Percentiles rank a stretch among this genome's conserved stretches.
These are phyloP conservation scores for Coleophora deauratella DNA, from an alignment of 2,888 invertebrate species.

Conservation along the genomic window DNA sequence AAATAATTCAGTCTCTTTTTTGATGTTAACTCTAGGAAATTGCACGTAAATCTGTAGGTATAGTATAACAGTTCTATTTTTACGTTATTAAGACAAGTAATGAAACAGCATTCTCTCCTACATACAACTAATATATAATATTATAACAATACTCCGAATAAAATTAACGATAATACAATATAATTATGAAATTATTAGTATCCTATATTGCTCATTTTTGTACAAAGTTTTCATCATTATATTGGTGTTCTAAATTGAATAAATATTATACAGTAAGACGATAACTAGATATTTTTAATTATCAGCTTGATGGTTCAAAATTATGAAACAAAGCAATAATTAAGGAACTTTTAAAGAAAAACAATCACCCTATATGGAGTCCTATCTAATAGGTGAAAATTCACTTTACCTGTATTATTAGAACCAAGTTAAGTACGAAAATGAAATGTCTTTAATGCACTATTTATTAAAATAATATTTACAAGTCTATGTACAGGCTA, in stretches of 20 bases:
- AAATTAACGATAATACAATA: constrained; percentile 55
- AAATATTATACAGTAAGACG: constrained; percentile 56
- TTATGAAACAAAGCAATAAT: constrained; percentile 47
- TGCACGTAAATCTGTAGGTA: too few relatives aligned
- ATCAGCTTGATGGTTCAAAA: constrained; percentile 38
- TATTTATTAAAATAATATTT: constrained; percentile 43
- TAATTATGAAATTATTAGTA: constrained; percentile 51
- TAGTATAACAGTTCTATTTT: constrained; percentile 14
- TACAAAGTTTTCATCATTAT: constrained; percentile 66
- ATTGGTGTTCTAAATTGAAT: constrained; percentile 69
- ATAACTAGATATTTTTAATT: constrained; percentile 37
- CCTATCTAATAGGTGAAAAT: constrained; percentile 12
- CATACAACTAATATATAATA: constrained; percentile 54
- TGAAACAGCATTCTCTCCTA: constrained; percentile 18
- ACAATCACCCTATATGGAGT: constrained; percentile 29
- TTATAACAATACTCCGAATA: constrained; percentile 59
- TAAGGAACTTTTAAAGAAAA: constrained; percentile 48
- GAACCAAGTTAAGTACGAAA: constrained; percentile 64
- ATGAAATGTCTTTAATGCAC: constrained; percentile 51
- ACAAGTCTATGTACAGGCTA: constrained; percentile 70
- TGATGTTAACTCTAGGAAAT: too few relatives aligned
- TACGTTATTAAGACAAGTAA: background rate
- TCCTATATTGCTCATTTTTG: constrained; percentile 72
- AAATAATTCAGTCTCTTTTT: too few relatives aligned
- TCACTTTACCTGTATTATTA: too few relatives aligned